phyloP scores from a whole-genome alignment of 2,888 invertebrate species.

The Pseudococcus viburni region DNA sequence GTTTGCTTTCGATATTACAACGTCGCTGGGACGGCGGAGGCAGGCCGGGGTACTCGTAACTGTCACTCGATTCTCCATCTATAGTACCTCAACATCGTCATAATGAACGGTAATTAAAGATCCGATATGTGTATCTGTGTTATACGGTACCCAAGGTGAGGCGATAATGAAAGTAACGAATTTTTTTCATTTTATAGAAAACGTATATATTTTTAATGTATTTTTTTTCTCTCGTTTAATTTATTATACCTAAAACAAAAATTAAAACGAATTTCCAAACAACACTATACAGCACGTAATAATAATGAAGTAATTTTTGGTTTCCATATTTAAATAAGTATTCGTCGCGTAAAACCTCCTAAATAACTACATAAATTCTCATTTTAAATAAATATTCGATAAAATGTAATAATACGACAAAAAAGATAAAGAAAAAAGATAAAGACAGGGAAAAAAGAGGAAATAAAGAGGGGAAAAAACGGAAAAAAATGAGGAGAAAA shows the following conservation, averaged over 20 bases:
- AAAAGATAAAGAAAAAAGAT: neutral
- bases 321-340: neutral
- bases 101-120: constrained; percentile 35
- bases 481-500: neutral
- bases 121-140: neutral
- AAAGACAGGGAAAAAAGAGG: neutral
- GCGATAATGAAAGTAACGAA: constrained; percentile 13
- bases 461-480: neutral
- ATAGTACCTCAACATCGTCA: neutral
- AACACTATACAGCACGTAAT: neutral
- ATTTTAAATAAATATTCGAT: neutral
- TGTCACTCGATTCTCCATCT: neutral
- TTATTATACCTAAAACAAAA: neutral
- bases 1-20: neutral
- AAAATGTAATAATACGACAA: neutral
- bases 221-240: neutral
- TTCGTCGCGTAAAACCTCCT: neutral
- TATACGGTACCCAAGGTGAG: neutral
- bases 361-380: neutral
- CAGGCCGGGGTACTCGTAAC: neutral
- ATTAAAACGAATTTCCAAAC: neutral
- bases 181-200: constrained; percentile 2
- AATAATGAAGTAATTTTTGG: neutral
- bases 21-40: neutral
- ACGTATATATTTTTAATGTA: neutral